Evolutionary conservation across 2,113 vertebrate genomes (phyloP), one percentile per base, ranked within the genome.

Genomic region (Nothocercus nigrocapillus): DNA sequence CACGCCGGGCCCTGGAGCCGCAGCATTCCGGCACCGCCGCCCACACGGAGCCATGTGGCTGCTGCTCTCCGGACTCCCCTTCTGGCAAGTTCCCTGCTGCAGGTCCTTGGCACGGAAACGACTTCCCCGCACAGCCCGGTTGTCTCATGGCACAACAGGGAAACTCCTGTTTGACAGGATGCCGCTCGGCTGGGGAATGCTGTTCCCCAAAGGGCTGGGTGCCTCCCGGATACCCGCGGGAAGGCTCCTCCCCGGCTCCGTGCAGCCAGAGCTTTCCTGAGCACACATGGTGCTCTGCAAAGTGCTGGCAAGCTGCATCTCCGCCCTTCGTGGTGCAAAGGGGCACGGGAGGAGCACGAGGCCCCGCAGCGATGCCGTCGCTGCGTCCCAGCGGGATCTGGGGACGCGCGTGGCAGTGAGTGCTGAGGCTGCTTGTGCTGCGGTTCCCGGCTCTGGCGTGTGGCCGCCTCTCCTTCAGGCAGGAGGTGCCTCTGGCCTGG

Each of bases 11-110:
- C 49, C 49, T 49, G 49, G 34, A 45, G 11, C 25, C 16, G 47
- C 70, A 1, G 0, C 77, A 58, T 22, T 42, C 56, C 11, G 28
- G 54, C 40, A 19, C 45, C 69, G 53, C 27, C 21, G 54, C 44
- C 49, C 3, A 0, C 3, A 0, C 0, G 0, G 53, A 62, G 32
- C 24, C 13, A 0, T 0, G 1, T 12, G 21, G 47, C 73, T 25
- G 38, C 82, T 64, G 58, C 61, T 64, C 38, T 47, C 78, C 8
- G 1, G 21, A 12, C 21, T 87, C 36, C 45, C 1, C 0, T 62
- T 88, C 88, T 67, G 76, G 72, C 42, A 51, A 42, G 45, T 90
- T 88, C 78, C 11, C 59, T 12, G 63, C 64, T 6, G 4, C 82
- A 32, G 2, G 5, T 0, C 32, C 56, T 87, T 8, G 1, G 49